Evolutionary conservation across 2,888 invertebrate genomes (phyloP), one percentile per base, ranked within the genome.

Genomic region (Melieria crassipennis): DNA sequence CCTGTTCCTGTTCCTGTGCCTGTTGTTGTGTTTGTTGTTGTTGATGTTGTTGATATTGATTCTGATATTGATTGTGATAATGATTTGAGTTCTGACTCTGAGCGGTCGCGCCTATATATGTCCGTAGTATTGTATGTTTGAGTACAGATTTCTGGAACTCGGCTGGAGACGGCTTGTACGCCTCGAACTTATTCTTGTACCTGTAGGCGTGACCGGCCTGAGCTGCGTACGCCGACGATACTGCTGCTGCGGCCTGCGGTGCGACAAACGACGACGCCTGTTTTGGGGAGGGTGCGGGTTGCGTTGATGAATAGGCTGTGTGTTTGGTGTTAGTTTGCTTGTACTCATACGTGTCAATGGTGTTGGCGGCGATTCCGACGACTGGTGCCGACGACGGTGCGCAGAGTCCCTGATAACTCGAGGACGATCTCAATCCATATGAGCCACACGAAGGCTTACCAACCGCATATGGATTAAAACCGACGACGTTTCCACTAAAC

Each of bases 351-450:
- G 85, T 84, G 82, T 85, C 83, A 80, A 85, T 82, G 68, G 82
- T 79, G 78, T 86, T 85, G 71, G 79, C 74, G 75, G 84, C 86
- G 89, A 91, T 93, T 92, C 82, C 82, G 46, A 79, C 78, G 43
- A 78, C 65, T 4, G 76, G 75, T n/a, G 79, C 73, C 7, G 78
- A 77, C 1, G 85, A 82, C 43, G 82, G 81, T 58, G 83, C 91
- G 87, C 94, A 95, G 67, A 94, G 89, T 74, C 94, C 94, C 72
- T 90, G 89, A 85, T 94, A 94, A 87, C 89, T 91, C 76, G 89
- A 88, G 42, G 94, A 94, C 72, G 92, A 90, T 52, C 89, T 88
- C 84, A 94, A 90, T 75, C 93, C 93, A 81, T 90, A 91, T 77
- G 88, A 89, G 77, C 88, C 89, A 87, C 94, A 94, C 63, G 92